Base-by-base conservation (phyloP, 2,113 vertebrate genomes). In the Perognathus longimembris region DNA sequence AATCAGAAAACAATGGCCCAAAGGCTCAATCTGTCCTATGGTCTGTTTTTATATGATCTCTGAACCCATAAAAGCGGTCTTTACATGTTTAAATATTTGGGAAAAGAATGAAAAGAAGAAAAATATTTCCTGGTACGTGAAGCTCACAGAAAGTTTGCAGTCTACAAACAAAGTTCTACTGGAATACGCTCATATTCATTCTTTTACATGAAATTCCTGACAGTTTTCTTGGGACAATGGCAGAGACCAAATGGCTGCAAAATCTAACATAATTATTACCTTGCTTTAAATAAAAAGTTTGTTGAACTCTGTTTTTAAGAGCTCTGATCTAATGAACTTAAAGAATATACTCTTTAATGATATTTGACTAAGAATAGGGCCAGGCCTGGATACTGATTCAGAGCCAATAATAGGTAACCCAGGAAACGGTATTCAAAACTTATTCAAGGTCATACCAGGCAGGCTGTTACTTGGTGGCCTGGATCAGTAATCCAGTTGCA, bases 1-100 rank as follows among this genome's bases (percentile, higher is more conserved):
- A 34, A 0, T 85, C 42, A 7, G 59, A 70, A 77, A 89, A 66
- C 36, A 1, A 17, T 45, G 63, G 77, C 36, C 70, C 5, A 1
- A 32, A 59, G 40, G 45, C 45, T 63, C 14, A 45, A 1, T 81
- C 34, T 70, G 45, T 45, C 50, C 40, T 10, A 7, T 30, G 82
- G 30, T 15, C 38, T 87, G 18, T 86, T 86, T 91, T 78, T 45
- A 26, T 86, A 66, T 59, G 36, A 12, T 32, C 18, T 4, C 2
- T 59, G 38, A 93, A 42, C 59, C 50, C 59, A 92, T 86, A 77
- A 89, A 86, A 76, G 80, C 34, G 26, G 3, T 36, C 74, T 81
- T 73, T 77, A 85, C 26, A 77, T 40, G 54, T 85, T 81, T 86
- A 69, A 92, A 64, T 83, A 70, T 42, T 84, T 84, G 64, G 61